Evolutionary conservation across 1,140 invertebrate species (phyloP).

Genomic region (Meloidogyne floridensis): DNA sequence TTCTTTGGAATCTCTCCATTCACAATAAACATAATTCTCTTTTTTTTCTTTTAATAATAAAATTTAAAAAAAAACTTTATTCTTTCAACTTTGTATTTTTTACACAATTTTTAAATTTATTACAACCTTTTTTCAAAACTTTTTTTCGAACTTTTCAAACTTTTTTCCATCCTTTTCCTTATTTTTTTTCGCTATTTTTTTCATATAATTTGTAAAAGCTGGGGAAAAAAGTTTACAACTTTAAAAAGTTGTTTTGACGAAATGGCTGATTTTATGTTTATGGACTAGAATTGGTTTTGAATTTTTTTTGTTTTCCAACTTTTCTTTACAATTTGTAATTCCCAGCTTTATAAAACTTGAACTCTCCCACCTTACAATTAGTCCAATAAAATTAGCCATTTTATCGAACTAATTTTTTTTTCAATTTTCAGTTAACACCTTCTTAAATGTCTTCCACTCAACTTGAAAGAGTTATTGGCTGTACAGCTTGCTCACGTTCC

Average conservation of each 20-base stretch:
- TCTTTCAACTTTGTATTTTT: background rate
- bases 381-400: no score
- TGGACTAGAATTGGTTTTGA: no score
- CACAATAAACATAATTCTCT: background rate
- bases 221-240: no score
- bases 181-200: no score
- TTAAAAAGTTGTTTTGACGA: no score
- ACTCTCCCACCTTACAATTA: no score
- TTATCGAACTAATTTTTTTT: no score
- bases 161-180: background rate
- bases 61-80: background rate
- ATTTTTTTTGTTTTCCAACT: background rate
- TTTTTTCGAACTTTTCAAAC: background rate
- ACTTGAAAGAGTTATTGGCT: constrained; percentile 56
- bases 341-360: no score
- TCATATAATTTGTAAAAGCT: no score
- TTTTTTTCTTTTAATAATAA: background rate
- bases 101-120: background rate
- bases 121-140: background rate
- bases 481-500: constrained; percentile 52
- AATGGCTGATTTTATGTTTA: no score
- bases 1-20: background rate
- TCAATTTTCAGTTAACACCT: background rate
- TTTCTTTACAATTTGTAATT: no score
- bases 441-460: constrained; percentile 36